Percentiles rank a stretch among this genome's conserved stretches.
phyloP scores from a whole-genome alignment of 2,113 vertebrate species.

The Crotalus viridis region DNA sequence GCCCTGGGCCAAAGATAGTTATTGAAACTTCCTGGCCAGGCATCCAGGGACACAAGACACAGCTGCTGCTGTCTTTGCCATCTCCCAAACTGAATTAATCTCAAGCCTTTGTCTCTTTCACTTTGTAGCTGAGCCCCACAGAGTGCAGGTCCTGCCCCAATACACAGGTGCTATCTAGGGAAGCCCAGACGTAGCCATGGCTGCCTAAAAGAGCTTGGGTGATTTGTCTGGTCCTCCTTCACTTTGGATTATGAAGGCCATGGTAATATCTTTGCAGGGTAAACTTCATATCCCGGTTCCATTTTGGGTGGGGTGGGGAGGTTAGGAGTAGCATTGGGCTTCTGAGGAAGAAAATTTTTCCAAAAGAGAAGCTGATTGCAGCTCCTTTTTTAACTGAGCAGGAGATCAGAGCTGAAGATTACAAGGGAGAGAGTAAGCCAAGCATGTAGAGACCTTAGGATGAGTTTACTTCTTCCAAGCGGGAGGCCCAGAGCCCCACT shows the following conservation, averaged over 20 bases:
- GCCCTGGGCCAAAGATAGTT: slow-evolving; percentile 93
- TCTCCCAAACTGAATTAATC: not conserved
- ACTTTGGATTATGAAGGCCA: not conserved
- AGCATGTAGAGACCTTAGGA: not conserved
- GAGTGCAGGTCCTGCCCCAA: slow-evolving; percentile 1
- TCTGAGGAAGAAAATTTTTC: not conserved
- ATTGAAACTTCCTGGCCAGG: slow-evolving; percentile 68
- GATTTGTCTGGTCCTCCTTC: not conserved
- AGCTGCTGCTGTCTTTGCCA: not conserved
- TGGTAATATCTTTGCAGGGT: slow-evolving; percentile 4
- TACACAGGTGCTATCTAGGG: slow-evolving; percentile 27
- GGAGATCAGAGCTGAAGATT: not conserved
- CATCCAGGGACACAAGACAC: not conserved
- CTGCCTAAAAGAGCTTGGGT: not conserved
- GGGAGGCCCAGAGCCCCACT: not conserved
- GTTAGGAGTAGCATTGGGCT: not conserved
- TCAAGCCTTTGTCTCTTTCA: not conserved
- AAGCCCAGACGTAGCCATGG: slow-evolving; percentile 17
- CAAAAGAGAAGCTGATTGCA: not conserved
- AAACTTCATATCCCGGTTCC: not conserved
- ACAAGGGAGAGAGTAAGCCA: not conserved
- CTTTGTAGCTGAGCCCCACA: slow-evolving; percentile 9
- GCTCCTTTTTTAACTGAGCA: not conserved
- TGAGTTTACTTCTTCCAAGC: not conserved
- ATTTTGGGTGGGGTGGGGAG: not conserved